Conservation (phyloP, 2,113 vertebrate genomes). For the Crocuta crocuta region DNA sequence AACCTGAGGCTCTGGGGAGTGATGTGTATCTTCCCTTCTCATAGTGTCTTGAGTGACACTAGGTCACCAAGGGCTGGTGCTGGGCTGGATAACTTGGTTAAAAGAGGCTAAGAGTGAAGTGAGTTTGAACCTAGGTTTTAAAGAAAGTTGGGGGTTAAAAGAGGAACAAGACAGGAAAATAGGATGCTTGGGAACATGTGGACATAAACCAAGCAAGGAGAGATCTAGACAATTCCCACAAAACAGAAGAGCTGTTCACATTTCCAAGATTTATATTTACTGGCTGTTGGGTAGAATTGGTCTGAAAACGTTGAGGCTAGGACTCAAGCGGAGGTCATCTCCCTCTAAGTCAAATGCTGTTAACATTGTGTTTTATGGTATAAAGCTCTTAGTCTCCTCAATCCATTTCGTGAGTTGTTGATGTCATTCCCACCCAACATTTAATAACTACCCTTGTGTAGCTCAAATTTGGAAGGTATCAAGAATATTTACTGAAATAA, state of each 20-base stretch:
- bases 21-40: not conserved
- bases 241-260: not conserved
- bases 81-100: not conserved
- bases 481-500: slow-evolving; percentile 22
- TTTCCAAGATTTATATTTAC: not conserved
- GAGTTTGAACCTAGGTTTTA: not conserved
- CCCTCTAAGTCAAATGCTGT: not conserved
- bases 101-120: not conserved
- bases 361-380: not conserved
- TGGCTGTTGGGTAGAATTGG: not conserved
- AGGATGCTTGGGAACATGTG: not conserved
- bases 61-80: not conserved
- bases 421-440: slow-evolving; percentile 1
- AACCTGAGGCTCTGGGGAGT: not conserved
- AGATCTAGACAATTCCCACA: not conserved
- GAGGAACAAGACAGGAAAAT: not conserved
- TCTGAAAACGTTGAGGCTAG: not conserved
- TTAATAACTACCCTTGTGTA: slow-evolving; percentile 34
- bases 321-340: not conserved
- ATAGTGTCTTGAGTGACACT: not conserved
- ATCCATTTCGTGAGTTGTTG: slow-evolving; percentile 5
- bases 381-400: slow-evolving; percentile 2
- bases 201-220: not conserved
- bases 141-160: not conserved
- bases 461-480: slow-evolving; percentile 39